Evolutionary conservation across 1,140 invertebrate genomes (phyloP).

Genomic region (Heliothis virescens): DNA sequence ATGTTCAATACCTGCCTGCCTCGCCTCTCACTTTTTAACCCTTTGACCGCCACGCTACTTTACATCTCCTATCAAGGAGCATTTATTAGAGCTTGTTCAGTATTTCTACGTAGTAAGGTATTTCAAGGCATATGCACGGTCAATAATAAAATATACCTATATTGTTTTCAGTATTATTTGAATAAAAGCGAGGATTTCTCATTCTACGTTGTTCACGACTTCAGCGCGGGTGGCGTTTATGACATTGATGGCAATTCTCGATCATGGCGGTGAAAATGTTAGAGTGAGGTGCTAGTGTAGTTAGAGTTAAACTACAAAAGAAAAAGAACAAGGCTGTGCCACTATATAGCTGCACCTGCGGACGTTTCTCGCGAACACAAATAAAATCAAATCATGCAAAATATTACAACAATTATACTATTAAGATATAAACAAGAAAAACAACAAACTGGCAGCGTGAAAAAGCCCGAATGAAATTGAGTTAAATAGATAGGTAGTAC

Average conservation of each 20-base stretch:
- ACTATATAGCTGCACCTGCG: neutral
- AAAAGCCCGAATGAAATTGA: too few species aligned
- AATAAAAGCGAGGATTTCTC: constrained; percentile 8
- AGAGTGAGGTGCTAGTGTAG: too few species aligned
- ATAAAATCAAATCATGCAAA: too few species aligned
- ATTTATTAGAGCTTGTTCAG: too few species aligned
- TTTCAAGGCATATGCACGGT: neutral
- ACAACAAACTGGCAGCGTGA: too few species aligned
- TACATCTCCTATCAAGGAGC: neutral
- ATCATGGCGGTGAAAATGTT: constrained; percentile 28
- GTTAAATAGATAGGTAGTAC: too few species aligned
- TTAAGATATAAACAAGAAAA: too few species aligned
- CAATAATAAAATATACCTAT: neutral
- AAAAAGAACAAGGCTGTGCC: neutral
- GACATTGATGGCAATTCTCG: neutral
- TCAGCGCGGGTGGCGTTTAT: neutral
- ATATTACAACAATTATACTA: too few species aligned
- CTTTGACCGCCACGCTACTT: constrained; percentile 29
- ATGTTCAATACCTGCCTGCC: neutral
- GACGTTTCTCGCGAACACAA: too few species aligned
- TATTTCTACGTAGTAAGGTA: neutral
- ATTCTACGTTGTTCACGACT: neutral
- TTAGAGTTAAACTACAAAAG: too few species aligned
- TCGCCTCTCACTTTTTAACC: constrained; percentile 20
- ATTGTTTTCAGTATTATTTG: constrained; percentile 21